Conservation (phyloP, 2,888 invertebrate genomes). For the Apotomis capreana region DNA sequence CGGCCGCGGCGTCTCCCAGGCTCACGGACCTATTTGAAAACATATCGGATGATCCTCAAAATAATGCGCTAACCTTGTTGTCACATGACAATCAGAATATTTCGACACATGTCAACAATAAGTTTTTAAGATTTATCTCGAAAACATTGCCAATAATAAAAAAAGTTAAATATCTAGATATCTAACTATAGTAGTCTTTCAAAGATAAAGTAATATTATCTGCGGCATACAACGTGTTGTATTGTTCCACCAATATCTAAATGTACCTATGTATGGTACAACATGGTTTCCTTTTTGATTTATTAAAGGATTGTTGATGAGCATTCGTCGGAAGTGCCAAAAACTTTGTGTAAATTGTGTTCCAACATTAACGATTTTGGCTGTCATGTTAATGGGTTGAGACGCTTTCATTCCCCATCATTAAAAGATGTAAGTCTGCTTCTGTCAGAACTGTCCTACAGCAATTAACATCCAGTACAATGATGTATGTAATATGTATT, state of each 20-base stretch:
- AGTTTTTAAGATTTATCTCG: conserved; percentile 11
- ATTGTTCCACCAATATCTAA: not conserved
- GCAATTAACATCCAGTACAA: conserved; percentile 1
- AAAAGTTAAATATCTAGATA: not conserved
- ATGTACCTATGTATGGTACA: not conserved
- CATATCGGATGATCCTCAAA: conserved; percentile 36
- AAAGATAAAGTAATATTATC: conserved; percentile 2
- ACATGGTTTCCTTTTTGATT: conserved; percentile 11
- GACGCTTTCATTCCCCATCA: conserved; percentile 22
- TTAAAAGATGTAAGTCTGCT: conserved; percentile 26
- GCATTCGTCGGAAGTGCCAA: conserved; percentile 18
- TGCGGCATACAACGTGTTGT: not conserved
- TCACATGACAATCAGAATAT: conserved; percentile 36
- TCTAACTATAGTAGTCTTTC: conserved; percentile 3
- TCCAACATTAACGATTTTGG: conserved; percentile 8
- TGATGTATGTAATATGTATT: not conserved
- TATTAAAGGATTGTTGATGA: conserved; percentile 24
- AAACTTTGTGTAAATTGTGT: conserved; percentile 16
- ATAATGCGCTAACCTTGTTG: conserved; percentile 32
- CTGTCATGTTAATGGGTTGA: conserved; percentile 18
- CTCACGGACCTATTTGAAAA: conserved; percentile 38
- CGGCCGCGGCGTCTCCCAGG: conserved; percentile 49
- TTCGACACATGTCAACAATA: conserved; percentile 29
- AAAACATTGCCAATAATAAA: conserved; percentile 3
- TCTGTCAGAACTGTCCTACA: conserved; percentile 14